A percentile compares a stretch with the other conserved stretches of the same genome.
phyloP scores from a whole-genome alignment of 2,888 invertebrate species.

The Alviniconcha strummeri region DNA sequence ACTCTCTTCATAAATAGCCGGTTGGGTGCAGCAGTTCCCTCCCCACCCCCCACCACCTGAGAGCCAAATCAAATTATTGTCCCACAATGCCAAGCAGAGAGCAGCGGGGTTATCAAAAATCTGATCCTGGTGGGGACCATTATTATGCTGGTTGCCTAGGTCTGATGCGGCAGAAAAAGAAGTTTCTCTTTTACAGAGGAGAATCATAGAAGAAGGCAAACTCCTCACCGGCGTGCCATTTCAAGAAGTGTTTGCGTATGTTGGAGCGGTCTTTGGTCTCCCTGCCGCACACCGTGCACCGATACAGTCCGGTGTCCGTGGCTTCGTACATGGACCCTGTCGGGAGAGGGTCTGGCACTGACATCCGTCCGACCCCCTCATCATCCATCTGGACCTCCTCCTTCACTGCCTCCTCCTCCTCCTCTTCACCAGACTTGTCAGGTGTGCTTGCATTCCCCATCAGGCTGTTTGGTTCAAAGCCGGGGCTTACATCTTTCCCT shows the following conservation, averaged over 20 bases:
- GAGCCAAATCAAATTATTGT: too few relatives aligned
- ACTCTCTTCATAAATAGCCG: too few relatives aligned
- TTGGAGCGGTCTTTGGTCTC: slow-evolving; percentile 10
- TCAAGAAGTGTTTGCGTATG: slow-evolving; percentile 1
- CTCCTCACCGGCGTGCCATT: not conserved
- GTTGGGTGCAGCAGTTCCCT: too few relatives aligned
- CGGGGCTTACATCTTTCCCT: not conserved
- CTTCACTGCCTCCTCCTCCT: not conserved
- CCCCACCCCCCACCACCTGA: too few relatives aligned
- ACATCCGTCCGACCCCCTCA: not conserved
- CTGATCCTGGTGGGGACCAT: too few relatives aligned
- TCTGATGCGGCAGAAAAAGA: not conserved
- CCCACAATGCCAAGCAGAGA: too few relatives aligned
- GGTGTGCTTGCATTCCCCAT: not conserved
- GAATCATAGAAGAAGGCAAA: not conserved
- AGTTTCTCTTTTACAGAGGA: not conserved
- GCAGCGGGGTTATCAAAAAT: too few relatives aligned
- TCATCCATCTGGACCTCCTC: not conserved
- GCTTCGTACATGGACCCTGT: not conserved
- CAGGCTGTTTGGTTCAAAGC: not conserved
- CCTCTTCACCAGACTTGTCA: not conserved
- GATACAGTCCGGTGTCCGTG: not conserved
- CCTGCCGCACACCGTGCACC: not conserved
- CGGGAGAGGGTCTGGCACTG: not conserved
- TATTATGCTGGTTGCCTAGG: too few relatives aligned